Conservation (phyloP, 35 echinoderm and acorn worm species). For the Heliocidaris erythrogramma region DNA sequence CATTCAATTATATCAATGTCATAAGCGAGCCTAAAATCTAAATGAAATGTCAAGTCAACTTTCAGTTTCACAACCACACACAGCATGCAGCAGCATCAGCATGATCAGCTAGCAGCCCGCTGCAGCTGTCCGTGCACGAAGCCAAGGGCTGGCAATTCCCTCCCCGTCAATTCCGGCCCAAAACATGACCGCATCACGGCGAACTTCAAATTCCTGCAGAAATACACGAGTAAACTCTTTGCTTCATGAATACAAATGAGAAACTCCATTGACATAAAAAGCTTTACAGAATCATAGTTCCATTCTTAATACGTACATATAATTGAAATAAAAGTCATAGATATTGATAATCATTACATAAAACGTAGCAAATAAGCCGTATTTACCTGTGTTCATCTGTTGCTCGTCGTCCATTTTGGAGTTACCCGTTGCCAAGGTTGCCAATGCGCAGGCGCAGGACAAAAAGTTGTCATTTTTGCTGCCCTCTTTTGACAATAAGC, state of each 20-base stretch:
- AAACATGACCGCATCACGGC: background rate
- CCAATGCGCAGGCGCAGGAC: background rate
- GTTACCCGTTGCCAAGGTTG: slow-evolving; percentile 36
- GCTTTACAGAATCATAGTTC: no score
- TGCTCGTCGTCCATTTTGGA: slow-evolving; percentile 50
- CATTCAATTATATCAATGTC: no score
- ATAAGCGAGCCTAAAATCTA: no score
- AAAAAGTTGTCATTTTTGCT: background rate
- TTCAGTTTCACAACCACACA: no score
- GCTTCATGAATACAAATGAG: background rate
- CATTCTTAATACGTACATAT: background rate
- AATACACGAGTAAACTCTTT: background rate
- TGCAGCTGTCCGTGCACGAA: no score
- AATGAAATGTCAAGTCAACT: no score
- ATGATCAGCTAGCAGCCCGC: no score
- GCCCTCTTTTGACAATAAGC: background rate
- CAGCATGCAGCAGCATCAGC: no score
- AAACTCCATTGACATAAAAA: no score
- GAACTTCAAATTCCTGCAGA: background rate
- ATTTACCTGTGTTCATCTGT: slow-evolving; percentile 42
- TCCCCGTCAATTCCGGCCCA: background rate
- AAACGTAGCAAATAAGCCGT: background rate
- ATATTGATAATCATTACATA: background rate
- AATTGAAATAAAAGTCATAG: background rate
- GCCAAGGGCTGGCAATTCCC: no score